Evolutionary conservation across 1,140 invertebrate genomes (phyloP), one percentile per base, ranked within the genome.

Genomic region (Delia radicum): DNA sequence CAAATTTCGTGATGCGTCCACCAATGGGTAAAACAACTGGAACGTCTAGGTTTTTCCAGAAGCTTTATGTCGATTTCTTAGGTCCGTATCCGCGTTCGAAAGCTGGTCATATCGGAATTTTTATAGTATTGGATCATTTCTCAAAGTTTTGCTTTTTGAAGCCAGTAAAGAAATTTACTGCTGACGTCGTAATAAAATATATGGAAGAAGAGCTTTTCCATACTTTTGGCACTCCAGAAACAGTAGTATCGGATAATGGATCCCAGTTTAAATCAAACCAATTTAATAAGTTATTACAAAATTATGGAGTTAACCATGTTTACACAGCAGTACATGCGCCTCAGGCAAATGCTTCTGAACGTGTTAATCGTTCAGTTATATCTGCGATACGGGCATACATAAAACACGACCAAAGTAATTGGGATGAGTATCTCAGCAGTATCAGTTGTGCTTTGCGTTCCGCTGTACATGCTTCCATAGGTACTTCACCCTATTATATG

Each of bases 271-370:
- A 55, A 7, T 55, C 48, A 29, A 69, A 42, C 3, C 0, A 15
- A 29, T 78, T 72, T 61, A 46, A 46, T 24, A n/a, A 33, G 15
- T 72, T 55, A 15, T 27, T 65, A 37, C 29, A 33, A 18, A 63
- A 61, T 63, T 48, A 61, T 48, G 74, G 76, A n/a, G 21, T 74
- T 1, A 18, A 62, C 27, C 74, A 77, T 46, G n/a, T 33, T 8
- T 75, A 18, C 4, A 77, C 74, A 12, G 74, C 31, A n/a, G 67
- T 74, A 0, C 72, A 77, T 42, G 27, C 42, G 8, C 67, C 74
- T 3, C 76, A 77, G 46, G 42, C 67, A 6, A 77, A 73, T 24
- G 67, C 73, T 4, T 72, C 73, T 2, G 73, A 77, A 69, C 29
- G 73, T n/a, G 63, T 77, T 29, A 76, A 46, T 74, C 28, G 71